Evolutionary conservation across 2,113 vertebrate genomes (phyloP).

Genomic region (Irena cyanogastra): DNA sequence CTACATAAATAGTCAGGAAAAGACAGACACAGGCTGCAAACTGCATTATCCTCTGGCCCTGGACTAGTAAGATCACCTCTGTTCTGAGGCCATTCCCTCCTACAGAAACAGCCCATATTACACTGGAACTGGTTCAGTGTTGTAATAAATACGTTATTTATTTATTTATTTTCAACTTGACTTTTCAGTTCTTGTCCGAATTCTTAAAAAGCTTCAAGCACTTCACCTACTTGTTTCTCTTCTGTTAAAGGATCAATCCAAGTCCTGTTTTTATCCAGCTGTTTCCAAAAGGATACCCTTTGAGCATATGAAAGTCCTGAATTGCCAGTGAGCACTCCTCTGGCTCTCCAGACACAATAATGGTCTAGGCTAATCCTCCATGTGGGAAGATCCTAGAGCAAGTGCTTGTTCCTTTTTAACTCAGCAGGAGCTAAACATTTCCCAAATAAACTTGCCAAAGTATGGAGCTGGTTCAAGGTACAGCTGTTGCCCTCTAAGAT

Average conservation of each 20-base stretch:
- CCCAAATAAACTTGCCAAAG: fast-evolving
- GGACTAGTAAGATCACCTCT: not conserved
- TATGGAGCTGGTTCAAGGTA: not conserved
- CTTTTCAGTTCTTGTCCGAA: not conserved
- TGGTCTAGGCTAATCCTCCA: not conserved
- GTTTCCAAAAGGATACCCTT: not conserved
- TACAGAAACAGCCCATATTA: not conserved
- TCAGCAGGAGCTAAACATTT: not conserved
- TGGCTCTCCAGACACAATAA: not conserved
- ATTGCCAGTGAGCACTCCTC: fast-evolving
- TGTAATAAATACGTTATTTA: no score
- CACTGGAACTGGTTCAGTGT: not conserved
- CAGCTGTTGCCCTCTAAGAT: not conserved
- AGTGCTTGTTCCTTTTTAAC: not conserved
- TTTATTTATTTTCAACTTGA: not conserved
- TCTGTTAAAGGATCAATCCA: not conserved
- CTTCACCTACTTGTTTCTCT: not conserved
- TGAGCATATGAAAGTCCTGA: fast-evolving
- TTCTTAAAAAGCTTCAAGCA: not conserved
- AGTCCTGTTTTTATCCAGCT: not conserved
- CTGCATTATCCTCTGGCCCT: not conserved
- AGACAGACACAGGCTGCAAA: not conserved
- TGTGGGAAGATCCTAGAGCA: not conserved
- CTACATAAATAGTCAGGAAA: not conserved
- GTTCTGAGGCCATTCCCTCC: not conserved